Evolutionary conservation across 2,888 invertebrate species (phyloP), one percentile per base, ranked within the genome.

Genomic region (Spilarctia lutea): DNA sequence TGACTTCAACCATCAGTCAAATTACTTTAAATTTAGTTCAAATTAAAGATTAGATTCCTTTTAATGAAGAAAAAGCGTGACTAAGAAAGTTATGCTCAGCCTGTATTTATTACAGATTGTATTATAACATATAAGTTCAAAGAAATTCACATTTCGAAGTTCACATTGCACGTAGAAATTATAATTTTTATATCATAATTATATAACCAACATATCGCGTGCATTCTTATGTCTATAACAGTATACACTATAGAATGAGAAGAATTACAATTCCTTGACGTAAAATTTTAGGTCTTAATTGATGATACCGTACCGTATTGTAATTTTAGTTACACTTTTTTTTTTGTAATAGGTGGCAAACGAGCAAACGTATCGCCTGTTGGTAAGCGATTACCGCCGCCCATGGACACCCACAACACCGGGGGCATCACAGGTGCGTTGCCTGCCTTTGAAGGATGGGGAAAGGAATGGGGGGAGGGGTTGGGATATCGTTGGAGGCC

Each of bases 111-210:
- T 3, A 27, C 11, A 27, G 11, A 20, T 67, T 30, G 20, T 68
- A 45, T 68, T 20, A 45, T 18, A 45, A 16, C 24, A n/a, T 69
- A 52, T 69, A 16, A 35, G 24, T 69, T 52, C 68, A 68, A 33
- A 52, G 52, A 52, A 68, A 68, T 24, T 33, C 48, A 35, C 48
- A 68, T 20, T 27, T 20, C 35, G 0, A 11, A 56, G 35, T 56
- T n/a, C n/a, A n/a, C n/a, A 56, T 56, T 56, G 33, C n/a, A 0
- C 56, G 33, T 56, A 69, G 48, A 68, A 52, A 68, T 48, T 52
- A 18, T n/a, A n/a, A 56, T 52, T 69, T 39, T 33, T 56, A 69
- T 56, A 18, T 33, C 30, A 33, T 35, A 52, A 69, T 69, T 35
- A 69, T 35, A 69, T 3, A 68, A 24, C 16, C 16, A 56, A 68